Percentiles rank a stretch among this genome's conserved stretches.
Evolutionary conservation across 2,888 invertebrate genomes (phyloP).

Genomic region (Poecilus cupreus): DNA sequence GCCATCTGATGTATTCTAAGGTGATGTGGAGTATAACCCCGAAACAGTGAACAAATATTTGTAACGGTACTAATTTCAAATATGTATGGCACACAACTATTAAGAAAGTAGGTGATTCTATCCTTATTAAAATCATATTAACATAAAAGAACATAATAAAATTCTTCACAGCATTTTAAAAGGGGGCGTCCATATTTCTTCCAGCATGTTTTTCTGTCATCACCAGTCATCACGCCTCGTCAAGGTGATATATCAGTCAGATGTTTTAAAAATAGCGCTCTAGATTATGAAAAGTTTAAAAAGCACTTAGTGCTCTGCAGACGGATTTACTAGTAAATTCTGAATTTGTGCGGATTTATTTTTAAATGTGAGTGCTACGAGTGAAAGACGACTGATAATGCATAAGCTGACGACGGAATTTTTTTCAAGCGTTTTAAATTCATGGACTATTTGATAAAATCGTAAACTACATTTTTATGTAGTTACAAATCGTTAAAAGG

Average conservation of each 20-base stretch:
- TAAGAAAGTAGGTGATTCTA: too few relatives aligned
- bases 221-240: slow-evolving; percentile 29
- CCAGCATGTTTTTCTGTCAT: slow-evolving; percentile 6
- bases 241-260: slow-evolving; percentile 54
- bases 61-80: too few relatives aligned
- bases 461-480: not conserved
- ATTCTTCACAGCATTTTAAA: slow-evolving; percentile 13
- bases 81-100: too few relatives aligned
- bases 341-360: slow-evolving; percentile 52
- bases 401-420: slow-evolving; percentile 7
- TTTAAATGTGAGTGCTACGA: slow-evolving; percentile 58
- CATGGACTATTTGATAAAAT: not conserved
- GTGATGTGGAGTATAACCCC: too few relatives aligned
- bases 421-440: not conserved
- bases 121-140: slow-evolving; percentile 29
- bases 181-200: slow-evolving; percentile 24
- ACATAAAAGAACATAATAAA: slow-evolving; percentile 19
- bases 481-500: not conserved
- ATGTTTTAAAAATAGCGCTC: slow-evolving; percentile 55
- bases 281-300: slow-evolving; percentile 60
- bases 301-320: slow-evolving; percentile 60
- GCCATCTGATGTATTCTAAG: too few relatives aligned
- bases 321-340: slow-evolving; percentile 43
- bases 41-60: too few relatives aligned
- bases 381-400: slow-evolving; percentile 28